Evolutionary conservation across 2,888 invertebrate genomes (phyloP).

Genomic region (Acronicta psi): DNA sequence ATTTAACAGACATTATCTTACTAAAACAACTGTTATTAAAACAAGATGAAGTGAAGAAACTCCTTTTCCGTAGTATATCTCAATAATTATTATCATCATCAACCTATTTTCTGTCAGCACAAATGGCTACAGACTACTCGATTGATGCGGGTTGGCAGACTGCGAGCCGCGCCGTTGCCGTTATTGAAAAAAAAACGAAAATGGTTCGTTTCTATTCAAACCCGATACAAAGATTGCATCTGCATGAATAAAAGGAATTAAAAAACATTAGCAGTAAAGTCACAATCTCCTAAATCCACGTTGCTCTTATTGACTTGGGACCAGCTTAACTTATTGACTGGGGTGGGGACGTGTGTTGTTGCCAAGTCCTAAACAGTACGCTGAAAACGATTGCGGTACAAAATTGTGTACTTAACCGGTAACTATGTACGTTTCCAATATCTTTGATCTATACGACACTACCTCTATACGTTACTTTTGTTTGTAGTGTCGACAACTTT

Average conservation of each 20-base stretch:
- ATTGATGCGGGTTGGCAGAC: too few relatives aligned
- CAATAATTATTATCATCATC: too few relatives aligned
- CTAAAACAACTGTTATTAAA: too few relatives aligned
- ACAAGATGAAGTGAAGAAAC: too few relatives aligned
- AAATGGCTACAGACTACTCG: too few relatives aligned
- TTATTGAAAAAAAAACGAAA: too few relatives aligned
- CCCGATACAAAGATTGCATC: not conserved
- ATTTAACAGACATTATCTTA: too few relatives aligned
- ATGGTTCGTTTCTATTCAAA: not conserved
- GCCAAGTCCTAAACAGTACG: conserved; percentile 48
- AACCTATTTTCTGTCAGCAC: too few relatives aligned
- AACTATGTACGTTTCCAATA: conserved; percentile 22
- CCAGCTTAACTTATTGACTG: conserved; percentile 39
- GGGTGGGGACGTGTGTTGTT: conserved; percentile 30
- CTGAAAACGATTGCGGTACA: conserved; percentile 43
- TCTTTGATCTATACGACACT: conserved; percentile 10
- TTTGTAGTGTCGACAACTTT: conserved; percentile 15
- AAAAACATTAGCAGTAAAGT: conserved; percentile 19
- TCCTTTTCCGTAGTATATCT: too few relatives aligned
- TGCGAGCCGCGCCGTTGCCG: too few relatives aligned
- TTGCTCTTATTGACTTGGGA: conserved; percentile 47
- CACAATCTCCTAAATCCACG: conserved; percentile 27
- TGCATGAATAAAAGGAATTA: conserved; percentile 8
- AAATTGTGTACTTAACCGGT: conserved; percentile 38
- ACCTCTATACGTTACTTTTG: conserved; percentile 20